These are phyloP conservation scores for Pogonocichla stellata DNA, from an alignment of 2,113 vertebrate genomes.

Conservation along the genomic window DNA sequence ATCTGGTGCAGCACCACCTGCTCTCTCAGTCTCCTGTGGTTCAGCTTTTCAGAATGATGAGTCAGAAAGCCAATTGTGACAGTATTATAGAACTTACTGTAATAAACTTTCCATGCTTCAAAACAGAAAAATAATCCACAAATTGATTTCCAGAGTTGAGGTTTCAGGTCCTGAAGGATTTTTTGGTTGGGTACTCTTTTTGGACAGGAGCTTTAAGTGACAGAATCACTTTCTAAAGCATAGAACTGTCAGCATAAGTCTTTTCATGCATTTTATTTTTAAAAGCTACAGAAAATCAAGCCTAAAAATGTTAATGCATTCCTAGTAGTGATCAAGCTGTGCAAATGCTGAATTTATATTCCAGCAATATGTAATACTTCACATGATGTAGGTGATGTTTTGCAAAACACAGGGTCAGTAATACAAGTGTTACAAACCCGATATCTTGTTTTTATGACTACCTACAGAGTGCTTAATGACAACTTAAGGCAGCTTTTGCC, in stretches of 20 bases:
- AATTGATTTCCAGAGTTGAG: neutral
- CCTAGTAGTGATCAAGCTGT: neutral
- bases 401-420: neutral
- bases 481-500: neutral
- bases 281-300: neutral
- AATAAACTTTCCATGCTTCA: neutral
- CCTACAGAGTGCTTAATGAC: neutral
- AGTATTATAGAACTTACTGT: neutral
- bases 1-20: neutral
- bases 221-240: neutral
- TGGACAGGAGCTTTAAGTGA: neutral
- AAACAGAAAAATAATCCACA: neutral
- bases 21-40: neutral
- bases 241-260: neutral
- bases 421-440: neutral
- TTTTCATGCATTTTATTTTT: neutral
- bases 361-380: neutral
- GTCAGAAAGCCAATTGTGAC: neutral
- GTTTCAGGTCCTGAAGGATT: neutral
- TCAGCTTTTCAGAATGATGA: neutral
- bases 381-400: neutral
- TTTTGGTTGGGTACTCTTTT: neutral
- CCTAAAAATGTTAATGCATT: neutral
- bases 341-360: neutral
- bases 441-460: neutral